phyloP scores from a whole-genome alignment of 2,888 invertebrate species.

The Elegia similella region DNA sequence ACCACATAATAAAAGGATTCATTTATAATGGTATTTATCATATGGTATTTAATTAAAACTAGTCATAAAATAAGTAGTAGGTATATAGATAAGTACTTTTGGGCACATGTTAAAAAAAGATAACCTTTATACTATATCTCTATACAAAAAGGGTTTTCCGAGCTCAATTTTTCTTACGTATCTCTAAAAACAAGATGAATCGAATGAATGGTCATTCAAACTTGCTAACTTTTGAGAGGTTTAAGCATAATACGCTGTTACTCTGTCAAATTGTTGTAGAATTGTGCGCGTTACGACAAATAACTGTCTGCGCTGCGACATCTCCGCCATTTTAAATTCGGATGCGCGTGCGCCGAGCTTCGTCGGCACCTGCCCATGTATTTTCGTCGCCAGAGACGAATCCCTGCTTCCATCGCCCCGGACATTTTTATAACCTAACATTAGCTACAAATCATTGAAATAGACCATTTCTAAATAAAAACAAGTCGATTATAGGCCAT shows the following conservation, averaged over 20 bases:
- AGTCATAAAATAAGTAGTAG: no score
- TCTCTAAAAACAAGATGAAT: constrained; percentile 3
- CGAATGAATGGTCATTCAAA: constrained; percentile 46
- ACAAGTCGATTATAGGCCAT: constrained; percentile 76
- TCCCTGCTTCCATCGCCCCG: constrained; percentile 52
- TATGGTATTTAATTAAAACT: no score
- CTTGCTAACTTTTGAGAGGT: constrained; percentile 38
- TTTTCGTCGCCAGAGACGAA: constrained; percentile 63
- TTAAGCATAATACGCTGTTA: constrained; percentile 45
- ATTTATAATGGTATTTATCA: no score
- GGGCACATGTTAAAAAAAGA: background rate
- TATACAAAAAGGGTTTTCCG: background rate
- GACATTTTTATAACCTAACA: constrained; percentile 70
- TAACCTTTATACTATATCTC: background rate
- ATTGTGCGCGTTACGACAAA: constrained; percentile 52
- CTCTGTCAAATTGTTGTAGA: constrained; percentile 55
- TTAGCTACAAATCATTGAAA: constrained; percentile 72
- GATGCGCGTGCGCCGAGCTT: constrained; percentile 42
- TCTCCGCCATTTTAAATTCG: constrained; percentile 62
- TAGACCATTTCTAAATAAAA: constrained; percentile 70
- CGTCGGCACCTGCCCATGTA: constrained; percentile 54
- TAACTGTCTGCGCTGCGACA: constrained; percentile 56
- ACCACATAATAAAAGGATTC: no score
- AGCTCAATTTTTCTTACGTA: background rate
- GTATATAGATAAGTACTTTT: no score